Base-by-base conservation (phyloP, 2,113 vertebrate species). In the Tachuris rubrigastra region DNA sequence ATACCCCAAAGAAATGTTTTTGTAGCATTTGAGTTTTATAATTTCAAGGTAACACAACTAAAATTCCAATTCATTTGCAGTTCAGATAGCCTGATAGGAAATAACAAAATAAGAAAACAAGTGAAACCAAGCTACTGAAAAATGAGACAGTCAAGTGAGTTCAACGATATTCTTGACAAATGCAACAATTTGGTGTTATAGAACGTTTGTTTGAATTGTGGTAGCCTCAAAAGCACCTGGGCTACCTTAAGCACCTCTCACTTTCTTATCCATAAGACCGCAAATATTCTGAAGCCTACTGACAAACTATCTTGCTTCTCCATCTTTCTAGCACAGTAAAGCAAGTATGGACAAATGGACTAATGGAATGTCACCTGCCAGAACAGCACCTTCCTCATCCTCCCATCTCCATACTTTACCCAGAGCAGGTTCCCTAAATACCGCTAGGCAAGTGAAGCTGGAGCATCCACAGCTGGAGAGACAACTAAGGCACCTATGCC, bases 401-500 rank as follows among this genome's bases (percentile, higher is more conserved):
- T 82, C 39, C 46, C 49, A 66, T 27, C 42, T 74, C 56, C 52
- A 46, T 30, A 31, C 37, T 58, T 83, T 33, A 50, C 5, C 27
- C 15, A 33, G 58, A 77, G 76, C 17, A 62, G 8, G 17, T 27
- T 76, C 84, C 55, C 62, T 23, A 52, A 49, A 73, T n/a, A 12
- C 35, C 56, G 37, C 20, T 49, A 44, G 37, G 59, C n/a, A 76
- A 27, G n/a, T 1, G 1, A 76, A 88, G 35, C 16, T 23, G 52
- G 16, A 53, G 46, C 16, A 63, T 22, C 17, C 62, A 30, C 17
- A 65, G 41, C 39, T 56, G 37, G 28, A 86, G 21, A 49, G 14
- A 28, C 1, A 0, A 71, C n/a, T 80, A n/a, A 65, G 12, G 52
- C 42, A 63, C 14, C 31, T 35, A 15, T 0, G 0, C 14, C 9